These are phyloP conservation scores for Meteorus colon DNA, from an alignment of 2,888 invertebrate genomes.

Conservation along the genomic window DNA sequence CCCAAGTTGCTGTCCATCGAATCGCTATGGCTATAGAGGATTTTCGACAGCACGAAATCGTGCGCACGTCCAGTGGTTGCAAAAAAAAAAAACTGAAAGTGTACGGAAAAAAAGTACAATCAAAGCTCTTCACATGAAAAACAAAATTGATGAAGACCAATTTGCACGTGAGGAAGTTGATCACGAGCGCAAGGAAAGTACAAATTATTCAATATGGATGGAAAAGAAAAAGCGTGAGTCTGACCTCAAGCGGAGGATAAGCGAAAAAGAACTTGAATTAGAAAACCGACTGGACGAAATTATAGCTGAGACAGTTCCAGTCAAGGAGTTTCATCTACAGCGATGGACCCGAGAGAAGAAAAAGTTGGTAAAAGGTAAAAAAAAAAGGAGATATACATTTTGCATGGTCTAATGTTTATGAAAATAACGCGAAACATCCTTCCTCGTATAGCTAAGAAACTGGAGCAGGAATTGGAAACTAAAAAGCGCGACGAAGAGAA, in stretches of 20 bases:
- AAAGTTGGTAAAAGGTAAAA: conserved; percentile 62
- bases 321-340: conserved; percentile 66
- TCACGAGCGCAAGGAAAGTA: conserved; percentile 69
- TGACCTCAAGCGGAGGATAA: conserved; percentile 69
- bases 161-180: conserved; percentile 64
- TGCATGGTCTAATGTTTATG: neutral
- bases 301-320: conserved; percentile 60
- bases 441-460: conserved; percentile 61
- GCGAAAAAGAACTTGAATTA: conserved; percentile 74
- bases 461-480: conserved; percentile 74
- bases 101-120: conserved; percentile 64
- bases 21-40: conserved; percentile 49
- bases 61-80: conserved; percentile 76
- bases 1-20: conserved; percentile 53
- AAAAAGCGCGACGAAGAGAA: conserved; percentile 75
- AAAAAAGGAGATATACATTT: conserved; percentile 14
- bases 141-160: conserved; percentile 56
- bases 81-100: conserved; percentile 71
- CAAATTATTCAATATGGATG: conserved; percentile 72
- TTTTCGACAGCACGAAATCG: conserved; percentile 61
- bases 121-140: conserved; percentile 56
- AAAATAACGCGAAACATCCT: neutral
- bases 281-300: conserved; percentile 69
- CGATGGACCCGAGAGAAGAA: conserved; percentile 78
- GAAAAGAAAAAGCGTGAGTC: conserved; percentile 72